phyloP scores from a whole-genome alignment of 1,140 invertebrate genomes.

The Platyscapa corneri region DNA sequence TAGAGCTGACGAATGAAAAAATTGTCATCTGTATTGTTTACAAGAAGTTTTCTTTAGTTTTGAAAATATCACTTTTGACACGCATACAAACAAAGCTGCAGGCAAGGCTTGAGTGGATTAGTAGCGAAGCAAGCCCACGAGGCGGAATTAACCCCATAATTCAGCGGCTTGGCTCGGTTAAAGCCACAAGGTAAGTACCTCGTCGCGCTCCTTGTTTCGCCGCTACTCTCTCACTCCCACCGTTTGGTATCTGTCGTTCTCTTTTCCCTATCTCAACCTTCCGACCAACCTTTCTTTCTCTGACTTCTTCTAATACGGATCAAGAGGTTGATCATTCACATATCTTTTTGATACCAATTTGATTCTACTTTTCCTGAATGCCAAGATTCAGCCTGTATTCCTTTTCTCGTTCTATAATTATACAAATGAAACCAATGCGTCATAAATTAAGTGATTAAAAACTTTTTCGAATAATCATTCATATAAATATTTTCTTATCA shows the following conservation, averaged over 20 bases:
- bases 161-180: constrained; percentile 54
- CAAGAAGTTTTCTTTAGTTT: not conserved
- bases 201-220: not conserved
- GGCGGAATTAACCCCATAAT: constrained; percentile 56
- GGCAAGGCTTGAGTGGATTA: constrained; percentile 40
- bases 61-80: constrained; percentile 15
- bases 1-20: not conserved
- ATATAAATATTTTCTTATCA: not conserved
- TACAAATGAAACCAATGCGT: not conserved
- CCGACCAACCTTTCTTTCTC: not conserved
- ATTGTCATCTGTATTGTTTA: constrained; percentile 13
- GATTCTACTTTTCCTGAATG: not conserved
- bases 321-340: constrained; percentile 11
- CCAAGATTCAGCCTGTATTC: not conserved
- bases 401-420: not conserved
- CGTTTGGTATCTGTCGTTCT: not conserved
- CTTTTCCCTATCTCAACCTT: too few species aligned
- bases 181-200: constrained; percentile 38
- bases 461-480: not conserved
- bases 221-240: not conserved
- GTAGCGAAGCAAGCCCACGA: constrained; percentile 31
- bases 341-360: not conserved
- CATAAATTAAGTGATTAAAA: constrained; percentile 44
- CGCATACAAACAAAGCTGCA: not conserved
- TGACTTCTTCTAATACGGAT: constrained; percentile 29